Percentiles rank a stretch among this genome's conserved stretches.
phyloP scores from a whole-genome alignment of 2,113 vertebrate genomes.

The Nibea albiflora region DNA sequence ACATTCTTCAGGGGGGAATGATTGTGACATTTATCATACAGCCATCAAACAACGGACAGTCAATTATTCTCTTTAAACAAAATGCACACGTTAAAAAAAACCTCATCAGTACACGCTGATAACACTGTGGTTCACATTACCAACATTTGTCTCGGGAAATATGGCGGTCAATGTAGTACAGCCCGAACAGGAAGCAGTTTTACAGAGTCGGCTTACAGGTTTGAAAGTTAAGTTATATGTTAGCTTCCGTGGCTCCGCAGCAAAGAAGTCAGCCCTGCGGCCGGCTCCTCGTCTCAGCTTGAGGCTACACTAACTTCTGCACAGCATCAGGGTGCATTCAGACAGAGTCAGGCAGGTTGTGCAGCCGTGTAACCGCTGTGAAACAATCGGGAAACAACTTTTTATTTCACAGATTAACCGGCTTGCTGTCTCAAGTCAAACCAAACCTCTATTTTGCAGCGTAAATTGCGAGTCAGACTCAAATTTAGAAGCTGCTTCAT shows the following conservation, averaged over 20 bases:
- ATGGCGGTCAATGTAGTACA: not conserved
- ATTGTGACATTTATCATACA: conserved; percentile 7
- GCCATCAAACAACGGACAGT: not conserved
- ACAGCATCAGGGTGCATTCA: not conserved
- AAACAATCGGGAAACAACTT: no score
- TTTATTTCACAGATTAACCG: no score
- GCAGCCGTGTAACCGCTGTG: no score
- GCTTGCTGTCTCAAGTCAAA: no score
- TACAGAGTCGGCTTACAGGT: conserved; percentile 9
- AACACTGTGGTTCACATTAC: conserved; percentile 20
- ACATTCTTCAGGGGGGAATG: conserved; percentile 4
- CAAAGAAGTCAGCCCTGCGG: not conserved
- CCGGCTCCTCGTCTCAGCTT: not conserved
- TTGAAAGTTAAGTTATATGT: not conserved
- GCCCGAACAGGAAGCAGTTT: not conserved
- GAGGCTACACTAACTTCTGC: not conserved
- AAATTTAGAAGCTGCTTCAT: no score
- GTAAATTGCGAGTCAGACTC: no score
- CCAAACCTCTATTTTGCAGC: no score
- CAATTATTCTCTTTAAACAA: conserved; percentile 19
- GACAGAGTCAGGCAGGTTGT: no score
- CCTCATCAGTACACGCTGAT: conserved; percentile 24
- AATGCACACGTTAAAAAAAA: conserved; percentile 41
- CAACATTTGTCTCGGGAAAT: conserved; percentile 8
- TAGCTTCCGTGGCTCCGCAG: not conserved